Evolutionary conservation across 1,140 invertebrate species (phyloP).

Genomic region (Drosophila pruinosa): DNA sequence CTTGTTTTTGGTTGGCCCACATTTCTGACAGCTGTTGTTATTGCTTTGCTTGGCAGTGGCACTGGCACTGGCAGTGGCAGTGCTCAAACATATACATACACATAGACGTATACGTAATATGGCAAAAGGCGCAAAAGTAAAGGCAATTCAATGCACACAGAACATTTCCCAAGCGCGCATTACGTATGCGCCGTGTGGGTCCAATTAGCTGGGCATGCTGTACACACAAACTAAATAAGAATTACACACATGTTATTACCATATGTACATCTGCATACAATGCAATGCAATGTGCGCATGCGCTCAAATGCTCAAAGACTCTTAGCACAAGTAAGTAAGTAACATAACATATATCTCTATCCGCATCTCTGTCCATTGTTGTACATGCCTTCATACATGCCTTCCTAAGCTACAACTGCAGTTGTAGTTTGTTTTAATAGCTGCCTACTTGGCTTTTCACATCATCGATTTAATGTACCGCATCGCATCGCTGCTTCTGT

Average conservation of each 20-base stretch:
- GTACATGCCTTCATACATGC: constrained; percentile 40
- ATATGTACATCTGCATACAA: constrained; percentile 63
- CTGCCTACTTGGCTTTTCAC: constrained; percentile 60
- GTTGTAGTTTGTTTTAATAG: background rate
- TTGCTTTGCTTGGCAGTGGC: background rate
- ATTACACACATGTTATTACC: constrained; percentile 8
- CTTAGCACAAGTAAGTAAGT: background rate
- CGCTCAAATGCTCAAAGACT: constrained; percentile 6
- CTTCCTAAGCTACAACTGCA: constrained; percentile 35
- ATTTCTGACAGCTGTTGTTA: constrained; percentile 15
- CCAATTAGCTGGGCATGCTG: constrained; percentile 57
- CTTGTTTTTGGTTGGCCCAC: constrained; percentile 17
- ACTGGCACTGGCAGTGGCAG: background rate
- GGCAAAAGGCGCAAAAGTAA: constrained; percentile 2
- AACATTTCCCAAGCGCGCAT: constrained; percentile 72
- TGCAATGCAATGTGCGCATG: constrained; percentile 19
- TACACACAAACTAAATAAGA: constrained; percentile 15
- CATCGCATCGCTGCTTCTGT: constrained; percentile 69
- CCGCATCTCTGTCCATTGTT: constrained; percentile 55
- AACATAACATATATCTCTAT: constrained; percentile 17
- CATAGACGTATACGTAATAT: constrained; percentile 63
- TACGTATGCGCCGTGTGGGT: constrained; percentile 77
- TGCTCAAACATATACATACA: too few relatives aligned
- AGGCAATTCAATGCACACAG: constrained; percentile 48
- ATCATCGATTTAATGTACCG: constrained; percentile 77